Evolutionary conservation across 2,113 vertebrate species (phyloP).

Genomic region (Lontra canadensis): DNA sequence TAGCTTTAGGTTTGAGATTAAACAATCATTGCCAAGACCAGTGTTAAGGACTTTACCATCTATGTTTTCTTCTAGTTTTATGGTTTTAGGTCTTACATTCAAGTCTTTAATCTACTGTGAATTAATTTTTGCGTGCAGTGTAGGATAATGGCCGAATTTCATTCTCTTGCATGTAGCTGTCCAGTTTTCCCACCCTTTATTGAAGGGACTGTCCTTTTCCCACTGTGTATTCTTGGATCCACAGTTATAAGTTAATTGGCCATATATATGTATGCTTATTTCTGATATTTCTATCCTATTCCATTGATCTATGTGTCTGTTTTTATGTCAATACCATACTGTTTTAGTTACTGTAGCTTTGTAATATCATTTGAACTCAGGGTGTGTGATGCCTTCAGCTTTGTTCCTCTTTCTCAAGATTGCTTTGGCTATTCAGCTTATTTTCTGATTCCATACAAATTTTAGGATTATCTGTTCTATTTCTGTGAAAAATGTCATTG

Average conservation of each 20-base stretch:
- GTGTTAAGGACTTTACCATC: not conserved
- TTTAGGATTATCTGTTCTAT: not conserved
- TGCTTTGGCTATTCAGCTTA: not conserved
- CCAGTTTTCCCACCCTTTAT: not conserved
- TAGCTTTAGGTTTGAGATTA: not conserved
- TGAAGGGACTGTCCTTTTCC: not conserved
- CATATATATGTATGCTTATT: not conserved
- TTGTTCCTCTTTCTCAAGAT: not conserved
- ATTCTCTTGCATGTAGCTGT: not conserved
- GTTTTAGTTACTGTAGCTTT: not conserved
- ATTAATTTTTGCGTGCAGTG: not conserved
- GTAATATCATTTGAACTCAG: not conserved
- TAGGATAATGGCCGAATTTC: not conserved
- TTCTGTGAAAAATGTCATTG: not conserved
- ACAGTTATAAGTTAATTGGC: not conserved
- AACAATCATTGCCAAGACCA: not conserved
- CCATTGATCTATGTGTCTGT: not conserved
- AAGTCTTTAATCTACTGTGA: not conserved
- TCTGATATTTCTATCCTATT: not conserved
- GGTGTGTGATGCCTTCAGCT: not conserved
- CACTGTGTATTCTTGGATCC: not conserved
- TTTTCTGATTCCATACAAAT: not conserved
- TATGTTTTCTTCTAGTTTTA: not conserved
- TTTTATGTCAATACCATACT: not conserved
- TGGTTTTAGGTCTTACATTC: not conserved